Evolutionary conservation across 2,797 vertebrate species (phyloP), one percentile per base, ranked within the genome.

Genomic region (Graptemys geographica): DNA sequence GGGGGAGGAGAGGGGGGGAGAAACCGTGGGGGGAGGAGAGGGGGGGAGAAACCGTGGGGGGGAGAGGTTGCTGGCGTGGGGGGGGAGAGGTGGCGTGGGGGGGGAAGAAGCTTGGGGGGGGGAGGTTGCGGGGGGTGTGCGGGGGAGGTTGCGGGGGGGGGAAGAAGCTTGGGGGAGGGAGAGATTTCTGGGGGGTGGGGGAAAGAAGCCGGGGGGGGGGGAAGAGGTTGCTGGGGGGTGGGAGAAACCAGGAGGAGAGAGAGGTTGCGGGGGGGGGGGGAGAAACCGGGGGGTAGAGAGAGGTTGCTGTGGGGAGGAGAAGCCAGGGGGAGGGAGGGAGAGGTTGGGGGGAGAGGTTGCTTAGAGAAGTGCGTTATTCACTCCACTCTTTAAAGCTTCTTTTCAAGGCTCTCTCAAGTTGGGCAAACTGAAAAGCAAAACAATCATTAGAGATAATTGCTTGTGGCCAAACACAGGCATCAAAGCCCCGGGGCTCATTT

Each of bases 381-480:
- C 96, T 96, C 95, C 83, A 82, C 95, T 98, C 96, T 97, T 97
- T 98, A 97, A 97, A 97, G 94, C 97, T 96, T 97, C 98, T 97
- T 98, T 97, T 97, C 97, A 98, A 96, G 96, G 95, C 97, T 97
- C 96, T 97, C 96, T 97, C 97, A 97, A 98, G 98, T 98, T 98
- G 98, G 98, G 97, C 98, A 98, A 98, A 99, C 98, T 98, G 98
- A 99, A 99, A 99, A 98, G 98, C 98, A 98, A 99, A 99, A 99
- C 98, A 99, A 98, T 99, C 99, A 99, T 99, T 99, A 98, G 98
- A 99, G 98, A 98, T 98, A 98, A 99, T 99, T 99, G 99, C 98
- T 98, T 99, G 99, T 99, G 99, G 99, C 98, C 99, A 99, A 99
- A 99, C 99, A 99, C 98, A 98, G 98, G 98, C 98, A 98, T 99